Base-by-base conservation (phyloP, 2,797 vertebrate genomes). In the Synanceia verrucosa region DNA sequence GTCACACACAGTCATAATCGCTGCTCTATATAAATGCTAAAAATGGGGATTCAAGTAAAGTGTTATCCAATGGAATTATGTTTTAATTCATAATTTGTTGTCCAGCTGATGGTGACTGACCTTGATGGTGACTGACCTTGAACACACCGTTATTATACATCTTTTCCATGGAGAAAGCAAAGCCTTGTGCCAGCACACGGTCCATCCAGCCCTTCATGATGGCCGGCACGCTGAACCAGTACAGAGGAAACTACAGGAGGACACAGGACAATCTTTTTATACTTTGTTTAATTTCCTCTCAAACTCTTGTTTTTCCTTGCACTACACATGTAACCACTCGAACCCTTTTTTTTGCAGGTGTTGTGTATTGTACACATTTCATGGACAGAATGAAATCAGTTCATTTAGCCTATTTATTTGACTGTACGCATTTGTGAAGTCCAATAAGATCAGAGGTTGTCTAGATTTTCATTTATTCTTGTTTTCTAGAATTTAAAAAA, bases 151-250 rank as follows among this genome's bases (percentile, higher is more conserved):
- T 74, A 4, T 95, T 85, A 1, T 95, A 96, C 82, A 88, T 83
- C 2, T 86, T 89, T 5, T 95, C 74, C 71, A 95, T 28, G 3
- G 95, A 88, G 0, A 94, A 94, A 61, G 96, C 96, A 57, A 98
- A 98, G n/a, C 96, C 96, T 67, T 93, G 93, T 21, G 93, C 90
- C 33, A 97, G 86, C 12, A 97, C 96, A 76, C 96, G 78, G 88
- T 98, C 97, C 24, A 97, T 89, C 96, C 97, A 98, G 56, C 96
- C 97, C 87, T 97, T 98, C 93, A 97, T 86, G 87, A 97, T 94
- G 11, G 96, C 96, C 0, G 97, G 97, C 48, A 97, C 85, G 3
- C 91, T 96, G 93, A 95, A 95, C 96, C 96, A 98, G 84, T 96
- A 97, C 55, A 97, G 59, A 3, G 96, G 96, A 77, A 98, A 98